phyloP scores from a whole-genome alignment of 2,888 invertebrate genomes.

The Thymelicus lineola region DNA sequence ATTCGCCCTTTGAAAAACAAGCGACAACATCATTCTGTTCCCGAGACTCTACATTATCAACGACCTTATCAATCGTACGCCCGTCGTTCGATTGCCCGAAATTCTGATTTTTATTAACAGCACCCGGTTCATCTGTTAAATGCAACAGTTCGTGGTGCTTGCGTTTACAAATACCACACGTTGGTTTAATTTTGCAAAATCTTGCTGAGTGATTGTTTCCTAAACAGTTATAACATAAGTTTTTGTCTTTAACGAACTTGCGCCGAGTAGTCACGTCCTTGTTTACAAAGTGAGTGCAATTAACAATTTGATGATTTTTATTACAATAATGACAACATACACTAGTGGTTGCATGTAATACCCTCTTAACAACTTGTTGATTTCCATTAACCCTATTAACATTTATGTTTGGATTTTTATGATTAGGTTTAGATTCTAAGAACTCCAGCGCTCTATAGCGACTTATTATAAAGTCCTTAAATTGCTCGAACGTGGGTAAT shows the following conservation, averaged over 20 bases:
- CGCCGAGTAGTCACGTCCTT: slow-evolving; percentile 1
- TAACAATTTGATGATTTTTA: not conserved
- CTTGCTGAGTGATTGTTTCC: slow-evolving; percentile 1
- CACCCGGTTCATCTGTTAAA: not conserved
- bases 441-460: slow-evolving; percentile 1
- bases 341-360: not conserved
- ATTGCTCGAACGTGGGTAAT: slow-evolving; percentile 10
- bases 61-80: not conserved
- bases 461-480: slow-evolving; percentile 11
- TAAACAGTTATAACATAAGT: slow-evolving; percentile 7
- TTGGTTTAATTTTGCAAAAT: not conserved
- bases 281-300: not conserved
- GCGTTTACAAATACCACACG: slow-evolving; percentile 7
- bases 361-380: not conserved
- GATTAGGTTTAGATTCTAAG: not conserved
- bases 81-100: not conserved
- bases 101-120: not conserved
- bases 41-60: not conserved
- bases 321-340: slow-evolving; percentile 10
- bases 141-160: slow-evolving; percentile 7
- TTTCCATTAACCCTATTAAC: not conserved
- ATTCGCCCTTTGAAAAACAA: slow-evolving; percentile 1
- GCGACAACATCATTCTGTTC: not conserved
- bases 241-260: not conserved
- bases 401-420: not conserved